Percentiles rank a stretch among this genome's conserved stretches.
These are phyloP conservation scores for Netelia inedita DNA, from an alignment of 2,888 invertebrate species.

Conservation along the genomic window DNA sequence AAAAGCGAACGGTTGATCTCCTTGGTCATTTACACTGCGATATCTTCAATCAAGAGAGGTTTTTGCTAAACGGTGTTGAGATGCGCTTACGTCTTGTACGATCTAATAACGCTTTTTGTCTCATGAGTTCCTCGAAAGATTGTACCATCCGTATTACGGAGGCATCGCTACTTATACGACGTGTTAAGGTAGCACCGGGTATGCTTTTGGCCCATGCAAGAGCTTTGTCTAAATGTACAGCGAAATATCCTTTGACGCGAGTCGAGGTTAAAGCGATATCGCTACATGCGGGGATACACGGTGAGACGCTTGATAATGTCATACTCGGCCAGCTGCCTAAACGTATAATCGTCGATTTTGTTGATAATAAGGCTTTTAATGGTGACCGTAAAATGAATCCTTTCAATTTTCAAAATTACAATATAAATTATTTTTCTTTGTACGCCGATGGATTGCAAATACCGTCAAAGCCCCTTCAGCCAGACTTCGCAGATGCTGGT, in stretches of 20 bases:
- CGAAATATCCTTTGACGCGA: neutral
- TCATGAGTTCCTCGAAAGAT: neutral
- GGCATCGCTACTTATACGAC: neutral
- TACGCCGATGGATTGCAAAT: neutral
- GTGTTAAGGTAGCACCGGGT: neutral
- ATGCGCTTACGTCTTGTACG: neutral
- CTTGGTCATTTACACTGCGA: neutral
- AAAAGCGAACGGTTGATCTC: neutral
- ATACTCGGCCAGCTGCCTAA: neutral
- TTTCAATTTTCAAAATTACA: neutral
- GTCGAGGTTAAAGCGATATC: neutral
- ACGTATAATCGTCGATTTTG: neutral
- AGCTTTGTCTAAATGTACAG: neutral
- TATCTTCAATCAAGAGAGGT: neutral
- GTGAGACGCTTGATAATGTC: neutral
- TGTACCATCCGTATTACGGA: neutral
- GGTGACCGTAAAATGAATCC: slow-evolving; percentile 74
- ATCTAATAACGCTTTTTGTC: neutral
- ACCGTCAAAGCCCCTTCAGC: neutral
- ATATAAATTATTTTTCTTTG: neutral
- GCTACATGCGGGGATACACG: neutral
- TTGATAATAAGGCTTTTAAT: slow-evolving; percentile 23
- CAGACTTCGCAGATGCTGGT: neutral
- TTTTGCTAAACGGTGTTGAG: neutral
- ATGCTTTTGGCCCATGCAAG: neutral